Evolutionary conservation across 2,888 invertebrate genomes (phyloP), one percentile per base, ranked within the genome.

Genomic region (Eustalomyia histrio): DNA sequence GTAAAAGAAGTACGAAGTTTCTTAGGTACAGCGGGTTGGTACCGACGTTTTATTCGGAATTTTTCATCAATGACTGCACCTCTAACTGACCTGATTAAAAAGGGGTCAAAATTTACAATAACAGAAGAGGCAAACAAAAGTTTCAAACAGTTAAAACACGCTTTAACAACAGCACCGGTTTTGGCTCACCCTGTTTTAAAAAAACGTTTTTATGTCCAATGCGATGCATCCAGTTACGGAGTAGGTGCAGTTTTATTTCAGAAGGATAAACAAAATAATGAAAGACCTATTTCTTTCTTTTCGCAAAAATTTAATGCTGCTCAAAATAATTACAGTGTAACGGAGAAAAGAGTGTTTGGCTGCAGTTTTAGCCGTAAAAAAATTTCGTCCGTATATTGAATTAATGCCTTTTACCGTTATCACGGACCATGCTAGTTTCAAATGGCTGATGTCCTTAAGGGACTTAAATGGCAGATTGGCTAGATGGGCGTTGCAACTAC

Each of bases 301-400:
- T 76, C 67, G 8, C 55, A 53, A 17, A 73, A 64, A 7, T 18
- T 73, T 10, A 53, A 69, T 18, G 3, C 58, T 1, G 58, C 58
- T 35, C 69, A 69, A 17, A 43, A 76, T 16, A 67, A 18, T n/a
- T n/a, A n/a, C n/a, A n/a, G n/a, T 8, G 78, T 78, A 0, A 72
- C 78, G 1, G 78, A 78, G n/a, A 21, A 73, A 73, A 16, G 72
- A 78, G 18, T 69, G 69, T 33, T 12, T 60, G 5, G 69, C 69
- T 7, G 69, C 58, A 3, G 16, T 58, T 1, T 33, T 58, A 58
- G 57, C 47, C 0, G 47, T 58, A 1, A 68, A 57, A 57, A 72
- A 57, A 10, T 80, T 80, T 29, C 52, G 78, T 0, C 57, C 69
- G 0, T 80, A 80, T 39, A 67, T 80, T 8, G 76, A 82, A 60